Percentiles rank a stretch among this genome's conserved stretches.
These are phyloP conservation scores for Sycobia sp. DNA, from an alignment of 1,140 invertebrate genomes.

Conservation along the genomic window DNA sequence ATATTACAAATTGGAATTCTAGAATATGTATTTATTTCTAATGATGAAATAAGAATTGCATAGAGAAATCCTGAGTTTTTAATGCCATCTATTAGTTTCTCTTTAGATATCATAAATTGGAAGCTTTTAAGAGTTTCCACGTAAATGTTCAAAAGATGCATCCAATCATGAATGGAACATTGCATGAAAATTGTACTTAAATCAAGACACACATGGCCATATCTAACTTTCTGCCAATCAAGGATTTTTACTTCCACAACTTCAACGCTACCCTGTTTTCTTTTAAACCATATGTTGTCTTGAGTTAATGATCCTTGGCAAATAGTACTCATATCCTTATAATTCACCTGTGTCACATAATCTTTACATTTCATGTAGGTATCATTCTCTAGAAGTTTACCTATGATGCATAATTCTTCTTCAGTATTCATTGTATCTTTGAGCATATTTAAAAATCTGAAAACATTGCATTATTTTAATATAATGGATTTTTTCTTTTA, in stretches of 20 bases:
- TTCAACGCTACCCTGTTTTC: slow-evolving; percentile 34
- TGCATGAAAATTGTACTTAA: slow-evolving; percentile 41
- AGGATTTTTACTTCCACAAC: slow-evolving; percentile 44
- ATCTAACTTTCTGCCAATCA: slow-evolving; percentile 48
- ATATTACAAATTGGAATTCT: too few relatives aligned
- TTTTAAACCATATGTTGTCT: slow-evolving; percentile 49
- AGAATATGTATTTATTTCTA: not conserved
- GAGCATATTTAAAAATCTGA: not conserved
- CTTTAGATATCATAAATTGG: not conserved
- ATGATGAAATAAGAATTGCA: slow-evolving; percentile 5
- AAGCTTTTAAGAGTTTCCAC: slow-evolving; percentile 28
- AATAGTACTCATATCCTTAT: slow-evolving; percentile 34
- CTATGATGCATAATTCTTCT: not conserved
- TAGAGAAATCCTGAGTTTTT: not conserved
- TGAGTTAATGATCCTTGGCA: slow-evolving; percentile 48
- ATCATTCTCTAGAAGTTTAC: slow-evolving; percentile 32
- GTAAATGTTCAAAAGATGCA: slow-evolving; percentile 34
- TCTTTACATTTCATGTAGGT: not conserved
- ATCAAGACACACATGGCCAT: slow-evolving; percentile 45
- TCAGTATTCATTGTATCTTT: not conserved
- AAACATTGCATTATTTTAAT: too few relatives aligned
- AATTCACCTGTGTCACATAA: not conserved
- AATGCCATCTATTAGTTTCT: not conserved
- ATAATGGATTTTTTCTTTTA: too few relatives aligned
- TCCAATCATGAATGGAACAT: not conserved